Evolutionary conservation across 2,797 vertebrate genomes (phyloP).

Genomic region (Micromesistius poutassou): DNA sequence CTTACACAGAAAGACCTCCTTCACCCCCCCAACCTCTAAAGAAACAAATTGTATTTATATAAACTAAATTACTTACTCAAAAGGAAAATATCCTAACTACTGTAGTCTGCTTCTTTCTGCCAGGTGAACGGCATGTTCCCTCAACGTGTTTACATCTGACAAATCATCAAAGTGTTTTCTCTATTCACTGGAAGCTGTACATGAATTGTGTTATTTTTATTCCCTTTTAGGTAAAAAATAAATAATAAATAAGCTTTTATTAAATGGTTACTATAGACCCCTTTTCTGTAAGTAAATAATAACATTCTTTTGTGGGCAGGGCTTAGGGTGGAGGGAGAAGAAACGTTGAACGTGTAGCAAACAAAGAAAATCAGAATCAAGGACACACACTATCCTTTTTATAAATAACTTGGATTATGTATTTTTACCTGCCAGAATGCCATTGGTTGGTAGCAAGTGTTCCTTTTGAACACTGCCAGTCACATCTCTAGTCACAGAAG

Average conservation of each 20-base stretch:
- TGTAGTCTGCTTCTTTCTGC: constrained; percentile 21
- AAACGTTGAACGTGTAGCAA: too few species aligned
- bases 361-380: too few species aligned
- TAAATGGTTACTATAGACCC: too few species aligned
- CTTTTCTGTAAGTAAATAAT: too few species aligned
- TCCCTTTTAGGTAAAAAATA: too few species aligned
- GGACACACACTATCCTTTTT: too few species aligned
- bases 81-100: constrained; percentile 19
- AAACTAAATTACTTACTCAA: background rate
- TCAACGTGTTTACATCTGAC: constrained; percentile 19
- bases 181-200: background rate
- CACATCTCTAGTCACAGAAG: background rate
- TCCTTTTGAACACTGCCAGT: background rate
- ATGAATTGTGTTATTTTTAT: background rate
- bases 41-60: background rate
- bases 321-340: too few species aligned
- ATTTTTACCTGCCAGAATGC: background rate
- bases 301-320: too few species aligned
- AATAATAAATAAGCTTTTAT: too few species aligned
- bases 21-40: background rate
- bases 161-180: constrained; percentile 7
- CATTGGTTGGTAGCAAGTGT: background rate
- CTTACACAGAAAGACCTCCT: background rate
- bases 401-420: background rate
- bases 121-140: constrained; percentile 20